phyloP scores from a whole-genome alignment of 2,113 vertebrate species.

The Gulo gulo region DNA sequence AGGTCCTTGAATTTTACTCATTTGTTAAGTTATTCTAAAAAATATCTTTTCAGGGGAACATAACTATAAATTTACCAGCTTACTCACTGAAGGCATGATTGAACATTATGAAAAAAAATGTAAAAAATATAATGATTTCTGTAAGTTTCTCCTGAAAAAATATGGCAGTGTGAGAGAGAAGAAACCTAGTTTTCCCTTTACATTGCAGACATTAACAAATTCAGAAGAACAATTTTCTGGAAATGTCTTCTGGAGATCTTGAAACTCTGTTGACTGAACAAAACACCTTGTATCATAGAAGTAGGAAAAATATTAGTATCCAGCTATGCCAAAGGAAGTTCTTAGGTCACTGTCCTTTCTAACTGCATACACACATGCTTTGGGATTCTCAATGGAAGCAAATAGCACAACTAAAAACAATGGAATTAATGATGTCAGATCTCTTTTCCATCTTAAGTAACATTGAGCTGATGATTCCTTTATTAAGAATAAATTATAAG shows the following conservation, averaged over 20 bases:
- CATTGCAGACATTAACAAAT: not conserved
- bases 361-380: not conserved
- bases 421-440: not conserved
- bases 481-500: constrained; percentile 29
- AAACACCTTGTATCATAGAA: not conserved
- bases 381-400: not conserved
- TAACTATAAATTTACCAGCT: not conserved
- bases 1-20: not conserved
- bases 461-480: not conserved
- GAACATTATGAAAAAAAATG: not conserved
- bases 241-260: not conserved
- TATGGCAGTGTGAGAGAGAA: not conserved
- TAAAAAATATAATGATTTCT: not conserved
- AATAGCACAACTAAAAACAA: not conserved
- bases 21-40: not conserved
- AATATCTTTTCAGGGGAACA: not conserved
- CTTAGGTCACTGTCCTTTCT: not conserved
- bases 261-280: not conserved
- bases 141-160: not conserved
- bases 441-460: not conserved
- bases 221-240: not conserved
- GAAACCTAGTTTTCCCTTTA: not conserved
- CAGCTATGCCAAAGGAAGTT: not conserved
- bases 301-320: not conserved
- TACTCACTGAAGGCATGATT: not conserved